phyloP scores from a whole-genome alignment of 2,113 vertebrate genomes.

The Parus major region DNA sequence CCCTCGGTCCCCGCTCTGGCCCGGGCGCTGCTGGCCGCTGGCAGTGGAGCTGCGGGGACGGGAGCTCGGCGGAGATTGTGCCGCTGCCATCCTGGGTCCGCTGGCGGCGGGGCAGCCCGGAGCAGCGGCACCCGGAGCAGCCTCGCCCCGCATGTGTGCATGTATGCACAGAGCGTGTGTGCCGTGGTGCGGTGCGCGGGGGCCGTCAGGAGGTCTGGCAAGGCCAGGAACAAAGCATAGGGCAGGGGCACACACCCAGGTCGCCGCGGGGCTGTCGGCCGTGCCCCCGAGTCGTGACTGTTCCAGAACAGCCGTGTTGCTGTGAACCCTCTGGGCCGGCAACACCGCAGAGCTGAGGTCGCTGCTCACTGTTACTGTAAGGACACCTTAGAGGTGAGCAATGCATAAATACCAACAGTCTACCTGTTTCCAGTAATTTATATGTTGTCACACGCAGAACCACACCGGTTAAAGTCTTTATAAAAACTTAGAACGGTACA shows the following conservation, averaged over 20 bases:
- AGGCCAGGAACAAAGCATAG: rapidly evolving
- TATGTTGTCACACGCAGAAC: rapidly evolving
- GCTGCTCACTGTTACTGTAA: not conserved
- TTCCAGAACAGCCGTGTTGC: not conserved
- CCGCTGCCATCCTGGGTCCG: not conserved
- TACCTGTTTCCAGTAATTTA: too few relatives aligned
- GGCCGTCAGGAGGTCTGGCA: not conserved
- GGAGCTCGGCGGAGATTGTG: not conserved
- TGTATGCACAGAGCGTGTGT: rapidly evolving
- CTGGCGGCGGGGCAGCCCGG: rapidly evolving
- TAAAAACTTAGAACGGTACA: rapidly evolving
- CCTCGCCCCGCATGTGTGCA: not conserved
- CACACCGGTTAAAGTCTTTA: rapidly evolving
- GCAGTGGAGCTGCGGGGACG: not conserved
- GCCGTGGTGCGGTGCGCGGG: rapidly evolving
- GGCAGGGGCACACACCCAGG: not conserved
- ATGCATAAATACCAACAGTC: not conserved
- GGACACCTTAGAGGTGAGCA: not conserved
- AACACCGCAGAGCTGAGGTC: not conserved
- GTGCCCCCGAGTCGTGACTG: not conserved
- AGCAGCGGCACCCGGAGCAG: not conserved
- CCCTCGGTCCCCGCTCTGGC: not conserved
- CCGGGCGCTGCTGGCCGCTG: too few relatives aligned
- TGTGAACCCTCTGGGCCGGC: not conserved
- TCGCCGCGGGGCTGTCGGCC: not conserved